phyloP scores from a whole-genome alignment of 2,113 vertebrate species.

The Pituophis catenifer region DNA sequence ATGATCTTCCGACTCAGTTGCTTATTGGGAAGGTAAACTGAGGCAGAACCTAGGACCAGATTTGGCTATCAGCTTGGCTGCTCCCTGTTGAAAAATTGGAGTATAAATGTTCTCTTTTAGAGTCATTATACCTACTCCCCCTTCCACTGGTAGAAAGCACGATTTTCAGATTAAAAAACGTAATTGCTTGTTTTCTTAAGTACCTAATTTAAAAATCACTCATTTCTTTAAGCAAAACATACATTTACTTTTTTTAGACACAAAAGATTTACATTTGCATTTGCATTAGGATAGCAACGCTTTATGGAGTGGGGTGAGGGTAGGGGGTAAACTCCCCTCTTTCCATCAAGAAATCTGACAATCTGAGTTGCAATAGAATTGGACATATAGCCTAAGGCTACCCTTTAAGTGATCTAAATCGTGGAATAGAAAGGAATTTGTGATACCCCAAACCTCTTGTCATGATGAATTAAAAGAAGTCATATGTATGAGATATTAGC shows the following conservation, averaged over 20 bases:
- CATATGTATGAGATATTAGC: neutral
- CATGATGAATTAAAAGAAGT: conserved; percentile 9
- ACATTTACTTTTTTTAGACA: neutral
- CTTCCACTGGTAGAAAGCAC: neutral
- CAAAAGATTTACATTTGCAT: neutral
- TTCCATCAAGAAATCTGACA: neutral
- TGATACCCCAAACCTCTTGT: conserved; percentile 19
- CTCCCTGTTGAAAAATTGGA: neutral
- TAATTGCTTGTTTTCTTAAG: neutral
- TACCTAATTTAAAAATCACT: neutral
- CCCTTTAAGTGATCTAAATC: conserved; percentile 2
- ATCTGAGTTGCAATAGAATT: conserved; percentile 4
- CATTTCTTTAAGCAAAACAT: neutral
- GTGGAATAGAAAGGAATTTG: conserved; percentile 12
- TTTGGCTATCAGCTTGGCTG: neutral
- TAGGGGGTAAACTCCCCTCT: neutral
- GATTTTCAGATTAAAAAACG: neutral
- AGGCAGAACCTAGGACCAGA: too few relatives aligned
- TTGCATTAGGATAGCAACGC: neutral
- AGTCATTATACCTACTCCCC: neutral
- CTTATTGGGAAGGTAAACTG: too few relatives aligned
- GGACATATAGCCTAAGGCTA: conserved; percentile 12
- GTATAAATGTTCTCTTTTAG: neutral
- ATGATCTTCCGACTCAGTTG: too few relatives aligned
- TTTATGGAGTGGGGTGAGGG: neutral